Conservation (phyloP, 2,888 invertebrate genomes). For the Meteorus cinctellus region DNA sequence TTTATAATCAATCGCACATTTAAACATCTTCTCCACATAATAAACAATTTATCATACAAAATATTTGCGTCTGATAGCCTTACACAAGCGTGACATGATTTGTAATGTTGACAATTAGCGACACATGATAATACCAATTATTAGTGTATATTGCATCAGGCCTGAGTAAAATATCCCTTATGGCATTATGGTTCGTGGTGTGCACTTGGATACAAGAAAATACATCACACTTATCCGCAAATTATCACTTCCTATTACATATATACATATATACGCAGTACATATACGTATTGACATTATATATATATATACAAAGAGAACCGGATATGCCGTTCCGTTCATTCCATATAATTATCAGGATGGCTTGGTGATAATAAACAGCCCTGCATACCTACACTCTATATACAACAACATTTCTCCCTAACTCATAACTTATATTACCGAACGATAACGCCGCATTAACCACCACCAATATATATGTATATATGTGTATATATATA, state of each 20-base stretch:
- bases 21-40: no score
- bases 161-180: conserved; percentile 8
- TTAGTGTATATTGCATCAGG: background rate
- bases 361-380: conserved; percentile 58
- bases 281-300: conserved; percentile 5
- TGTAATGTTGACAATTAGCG: conserved; percentile 28
- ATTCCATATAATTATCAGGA: conserved; percentile 67
- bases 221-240: conserved; percentile 58
- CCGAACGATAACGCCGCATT: conserved; percentile 57
- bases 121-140: conserved; percentile 31
- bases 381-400: conserved; percentile 35
- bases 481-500: conserved; percentile 47
- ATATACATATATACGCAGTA: background rate
- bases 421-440: conserved; percentile 53
- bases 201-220: conserved; percentile 56
- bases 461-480: conserved; percentile 46
- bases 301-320: conserved; percentile 28
- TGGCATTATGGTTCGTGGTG: conserved; percentile 13
- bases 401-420: conserved; percentile 32
- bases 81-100: conserved; percentile 12
- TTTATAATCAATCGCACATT: no score
- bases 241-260: conserved; percentile 64
- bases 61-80: no score
- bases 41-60: no score
- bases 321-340: conserved; percentile 57